A percentile compares a stretch with the other conserved stretches of the same genome.
Evolutionary conservation across 2,113 vertebrate genomes (phyloP).

Genomic region (Epinephelus fuscoguttatus): DNA sequence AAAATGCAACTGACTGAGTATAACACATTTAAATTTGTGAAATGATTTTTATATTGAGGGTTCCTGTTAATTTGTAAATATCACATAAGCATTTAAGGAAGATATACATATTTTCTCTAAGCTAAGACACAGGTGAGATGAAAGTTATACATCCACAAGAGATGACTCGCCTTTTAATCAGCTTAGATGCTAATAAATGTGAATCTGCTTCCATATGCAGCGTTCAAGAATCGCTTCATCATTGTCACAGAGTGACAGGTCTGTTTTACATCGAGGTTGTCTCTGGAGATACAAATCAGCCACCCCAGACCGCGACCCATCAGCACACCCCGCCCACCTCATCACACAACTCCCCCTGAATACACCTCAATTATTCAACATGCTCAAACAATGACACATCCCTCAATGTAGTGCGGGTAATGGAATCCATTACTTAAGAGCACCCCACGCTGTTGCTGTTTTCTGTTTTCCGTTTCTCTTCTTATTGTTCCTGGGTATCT

Average conservation of each 20-base stretch:
- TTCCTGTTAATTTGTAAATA: not conserved
- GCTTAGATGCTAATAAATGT: slow-evolving; percentile 21
- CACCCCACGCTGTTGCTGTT: slow-evolving; percentile 7
- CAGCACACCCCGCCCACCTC: not conserved
- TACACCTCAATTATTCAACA: slow-evolving; percentile 44
- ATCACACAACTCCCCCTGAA: slow-evolving; percentile 22
- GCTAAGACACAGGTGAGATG: not conserved
- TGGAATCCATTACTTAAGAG: slow-evolving; percentile 48
- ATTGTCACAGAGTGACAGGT: slow-evolving; percentile 16
- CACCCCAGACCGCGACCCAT: not conserved
- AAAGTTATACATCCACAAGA: not conserved
- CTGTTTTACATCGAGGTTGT: not conserved
- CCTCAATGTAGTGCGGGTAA: slow-evolving; percentile 7
- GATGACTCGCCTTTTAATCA: slow-evolving; percentile 1
- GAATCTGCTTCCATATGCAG: slow-evolving; percentile 6
- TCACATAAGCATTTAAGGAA: not conserved
- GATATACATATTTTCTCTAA: not conserved
- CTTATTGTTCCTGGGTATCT: slow-evolving; percentile 10
- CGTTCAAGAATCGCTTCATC: slow-evolving; percentile 33
- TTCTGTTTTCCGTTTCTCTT: not conserved
- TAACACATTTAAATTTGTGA: not conserved
- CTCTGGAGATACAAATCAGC: slow-evolving; percentile 20
- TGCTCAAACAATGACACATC: slow-evolving; percentile 36
- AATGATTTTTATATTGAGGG: not conserved
- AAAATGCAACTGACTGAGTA: not conserved